Conservation (phyloP, 2,113 vertebrate species). For the Grammomys surdaster region DNA sequence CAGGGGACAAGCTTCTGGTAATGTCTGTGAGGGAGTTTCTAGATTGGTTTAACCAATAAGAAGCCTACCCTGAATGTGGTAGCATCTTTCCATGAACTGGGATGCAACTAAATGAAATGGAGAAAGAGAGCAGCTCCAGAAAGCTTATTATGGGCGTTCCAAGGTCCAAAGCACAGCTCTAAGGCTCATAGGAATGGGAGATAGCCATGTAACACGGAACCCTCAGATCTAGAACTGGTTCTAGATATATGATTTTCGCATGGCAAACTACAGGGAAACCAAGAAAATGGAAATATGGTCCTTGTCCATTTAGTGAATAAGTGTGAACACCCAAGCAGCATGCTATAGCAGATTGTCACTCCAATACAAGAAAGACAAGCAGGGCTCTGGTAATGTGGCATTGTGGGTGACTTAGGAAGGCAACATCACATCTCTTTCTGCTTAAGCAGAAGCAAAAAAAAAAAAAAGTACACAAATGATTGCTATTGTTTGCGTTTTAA, state of each 20-base stretch:
- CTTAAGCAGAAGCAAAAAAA: not conserved
- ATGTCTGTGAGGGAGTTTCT: not conserved
- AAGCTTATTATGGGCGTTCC: not conserved
- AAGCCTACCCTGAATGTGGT: not conserved
- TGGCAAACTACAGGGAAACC: not conserved
- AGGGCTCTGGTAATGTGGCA: no score
- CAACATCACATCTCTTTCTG: not conserved
- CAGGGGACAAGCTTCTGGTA: not conserved
- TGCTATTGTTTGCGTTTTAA: not conserved
- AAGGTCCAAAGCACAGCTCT: not conserved
- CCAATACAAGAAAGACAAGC: not conserved
- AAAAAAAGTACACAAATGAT: not conserved
- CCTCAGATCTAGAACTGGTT: not conserved
- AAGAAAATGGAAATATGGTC: not conserved
- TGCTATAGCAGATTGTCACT: not conserved
- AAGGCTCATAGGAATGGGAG: not conserved
- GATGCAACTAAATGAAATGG: not conserved
- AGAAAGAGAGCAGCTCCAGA: not conserved
- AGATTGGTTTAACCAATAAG: not conserved
- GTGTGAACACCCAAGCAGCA: not conserved
- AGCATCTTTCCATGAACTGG: not conserved
- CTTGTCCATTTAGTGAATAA: not conserved
- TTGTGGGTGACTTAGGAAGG: not conserved
- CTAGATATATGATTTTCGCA: not conserved
- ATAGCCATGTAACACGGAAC: not conserved